Evolutionary conservation across 2,797 vertebrate genomes (phyloP).

Genomic region (Lacerta agilis): DNA sequence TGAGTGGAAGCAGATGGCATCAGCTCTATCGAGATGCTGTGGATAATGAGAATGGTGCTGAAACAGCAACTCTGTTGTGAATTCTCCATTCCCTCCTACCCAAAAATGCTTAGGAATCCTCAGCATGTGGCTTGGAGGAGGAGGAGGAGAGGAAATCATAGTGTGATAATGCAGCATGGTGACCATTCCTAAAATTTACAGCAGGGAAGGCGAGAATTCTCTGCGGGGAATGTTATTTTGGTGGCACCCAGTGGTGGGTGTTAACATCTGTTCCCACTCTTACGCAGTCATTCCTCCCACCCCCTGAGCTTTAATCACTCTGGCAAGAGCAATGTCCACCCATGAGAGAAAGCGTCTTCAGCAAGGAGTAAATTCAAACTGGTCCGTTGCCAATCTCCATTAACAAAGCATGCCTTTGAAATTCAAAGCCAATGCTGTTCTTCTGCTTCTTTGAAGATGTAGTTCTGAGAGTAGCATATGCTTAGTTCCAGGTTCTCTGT

Average conservation of each 20-base stretch:
- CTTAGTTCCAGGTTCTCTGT: slow-evolving; percentile 23
- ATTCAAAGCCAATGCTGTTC: slow-evolving; percentile 16
- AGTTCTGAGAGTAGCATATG: slow-evolving; percentile 23
- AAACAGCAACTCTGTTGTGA: neutral
- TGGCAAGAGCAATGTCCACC: neutral
- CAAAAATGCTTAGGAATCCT: neutral
- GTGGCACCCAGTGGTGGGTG: neutral
- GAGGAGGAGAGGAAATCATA: neutral
- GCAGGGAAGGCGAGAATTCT: neutral
- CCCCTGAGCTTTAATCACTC: neutral
- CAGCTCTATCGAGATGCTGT: neutral
- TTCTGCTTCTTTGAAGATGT: slow-evolving; percentile 24
- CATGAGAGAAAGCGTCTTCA: neutral
- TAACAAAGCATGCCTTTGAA: neutral
- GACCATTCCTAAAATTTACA: neutral
- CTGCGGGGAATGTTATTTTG: neutral
- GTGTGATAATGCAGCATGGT: neutral
- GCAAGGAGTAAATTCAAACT: neutral
- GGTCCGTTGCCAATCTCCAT: neutral
- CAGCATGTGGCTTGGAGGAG: neutral
- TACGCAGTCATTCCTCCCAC: neutral
- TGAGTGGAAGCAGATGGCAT: neutral
- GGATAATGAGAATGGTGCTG: neutral
- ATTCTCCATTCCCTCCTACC: no score
- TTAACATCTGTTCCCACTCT: neutral